phyloP scores from a whole-genome alignment of 2,797 vertebrate genomes.

The Schizopygopsis malacanthus region DNA sequence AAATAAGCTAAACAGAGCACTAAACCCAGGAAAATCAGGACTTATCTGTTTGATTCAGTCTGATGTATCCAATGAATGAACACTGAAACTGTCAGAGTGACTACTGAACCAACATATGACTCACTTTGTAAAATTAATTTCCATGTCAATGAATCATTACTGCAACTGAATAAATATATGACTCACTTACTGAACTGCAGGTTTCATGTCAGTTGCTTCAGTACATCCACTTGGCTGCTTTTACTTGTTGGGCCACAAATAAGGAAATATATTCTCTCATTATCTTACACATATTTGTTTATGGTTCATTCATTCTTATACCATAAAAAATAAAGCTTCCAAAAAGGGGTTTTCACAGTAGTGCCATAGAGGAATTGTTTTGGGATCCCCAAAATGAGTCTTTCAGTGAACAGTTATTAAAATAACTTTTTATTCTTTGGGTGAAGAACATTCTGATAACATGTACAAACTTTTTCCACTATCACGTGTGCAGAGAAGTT shows the following conservation, averaged over 20 bases:
- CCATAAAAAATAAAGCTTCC: neutral
- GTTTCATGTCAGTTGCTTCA: neutral
- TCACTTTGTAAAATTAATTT: neutral
- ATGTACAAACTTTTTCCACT: too few species aligned
- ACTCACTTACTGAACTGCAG: neutral
- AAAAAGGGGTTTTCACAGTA: neutral
- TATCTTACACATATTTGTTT: neutral
- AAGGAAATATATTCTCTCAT: neutral
- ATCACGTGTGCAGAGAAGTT: too few species aligned
- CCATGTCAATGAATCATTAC: neutral
- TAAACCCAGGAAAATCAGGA: neutral
- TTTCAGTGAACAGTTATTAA: neutral
- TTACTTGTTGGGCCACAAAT: too few species aligned
- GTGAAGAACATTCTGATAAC: neutral
- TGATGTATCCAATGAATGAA: neutral
- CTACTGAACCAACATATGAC: neutral
- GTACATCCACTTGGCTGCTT: neutral
- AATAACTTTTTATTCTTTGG: neutral
- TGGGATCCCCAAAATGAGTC: neutral
- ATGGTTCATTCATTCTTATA: neutral
- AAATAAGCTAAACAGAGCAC: neutral
- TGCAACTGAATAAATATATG: neutral
- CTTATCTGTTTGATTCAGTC: neutral
- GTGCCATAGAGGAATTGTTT: neutral
- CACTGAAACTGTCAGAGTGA: neutral